These are phyloP conservation scores for Callyntrura sp. DNA, from an alignment of 2,888 invertebrate genomes.

Conservation along the genomic window DNA sequence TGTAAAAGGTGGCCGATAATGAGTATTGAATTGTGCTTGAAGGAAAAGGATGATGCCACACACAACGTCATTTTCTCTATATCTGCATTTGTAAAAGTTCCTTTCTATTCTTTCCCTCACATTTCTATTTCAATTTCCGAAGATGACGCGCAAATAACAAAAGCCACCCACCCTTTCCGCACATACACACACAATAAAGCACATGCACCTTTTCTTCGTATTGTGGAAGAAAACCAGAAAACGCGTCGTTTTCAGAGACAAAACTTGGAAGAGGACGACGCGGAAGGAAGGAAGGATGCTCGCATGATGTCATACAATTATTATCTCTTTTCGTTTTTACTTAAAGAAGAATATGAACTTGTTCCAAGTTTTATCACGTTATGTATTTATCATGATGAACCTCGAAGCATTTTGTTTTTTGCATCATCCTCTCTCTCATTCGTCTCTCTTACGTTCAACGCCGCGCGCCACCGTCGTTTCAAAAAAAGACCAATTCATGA, in stretches of 20 bases:
- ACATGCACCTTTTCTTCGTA: neutral
- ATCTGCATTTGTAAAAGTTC: neutral
- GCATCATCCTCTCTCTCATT: slow-evolving; percentile 7
- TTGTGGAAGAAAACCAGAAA: neutral
- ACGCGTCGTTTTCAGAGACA: slow-evolving; percentile 1
- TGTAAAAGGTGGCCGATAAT: no score
- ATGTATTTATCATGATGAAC: slow-evolving; percentile 4
- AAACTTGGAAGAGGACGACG: slow-evolving; percentile 5
- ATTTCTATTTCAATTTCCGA: neutral
- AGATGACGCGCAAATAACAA: slow-evolving; percentile 70
- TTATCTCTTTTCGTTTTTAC: slow-evolving; percentile 36
- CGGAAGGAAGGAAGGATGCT: slow-evolving; percentile 43
- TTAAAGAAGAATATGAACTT: slow-evolving; percentile 55
- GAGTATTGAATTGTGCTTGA: no score
- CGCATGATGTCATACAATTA: slow-evolving; percentile 65
- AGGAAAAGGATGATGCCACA: no score
- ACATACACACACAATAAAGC: neutral
- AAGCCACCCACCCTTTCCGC: slow-evolving; percentile 65
- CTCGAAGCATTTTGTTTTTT: neutral
- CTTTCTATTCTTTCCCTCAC: slow-evolving; percentile 1
- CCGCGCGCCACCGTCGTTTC: neutral
- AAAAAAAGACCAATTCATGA: slow-evolving; percentile 28
- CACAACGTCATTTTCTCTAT: neutral
- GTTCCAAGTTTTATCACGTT: slow-evolving; percentile 41
- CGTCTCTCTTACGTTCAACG: neutral